Evolutionary conservation across 1,140 invertebrate species (phyloP).

Genomic region (Agrypnia vestita): DNA sequence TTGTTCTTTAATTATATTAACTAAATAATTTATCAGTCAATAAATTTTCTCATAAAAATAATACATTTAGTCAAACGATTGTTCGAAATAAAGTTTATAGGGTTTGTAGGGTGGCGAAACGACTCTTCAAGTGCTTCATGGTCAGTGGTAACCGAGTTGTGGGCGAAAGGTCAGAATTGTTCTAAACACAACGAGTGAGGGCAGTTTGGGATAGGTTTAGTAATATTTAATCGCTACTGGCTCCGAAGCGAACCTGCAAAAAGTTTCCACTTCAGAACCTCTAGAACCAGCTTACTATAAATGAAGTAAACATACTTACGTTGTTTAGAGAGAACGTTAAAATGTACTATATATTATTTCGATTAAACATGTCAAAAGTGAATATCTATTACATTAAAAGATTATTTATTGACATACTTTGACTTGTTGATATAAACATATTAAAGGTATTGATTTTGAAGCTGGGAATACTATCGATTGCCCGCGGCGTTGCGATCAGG

Average conservation of each 20-base stretch:
- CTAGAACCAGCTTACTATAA: no score
- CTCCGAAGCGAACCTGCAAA: no score
- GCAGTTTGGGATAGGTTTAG: no score
- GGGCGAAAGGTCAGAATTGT: no score
- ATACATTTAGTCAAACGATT: neutral
- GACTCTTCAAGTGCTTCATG: no score
- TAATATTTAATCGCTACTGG: no score
- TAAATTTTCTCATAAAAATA: neutral
- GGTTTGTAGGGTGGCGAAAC: neutral
- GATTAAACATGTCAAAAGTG: neutral
- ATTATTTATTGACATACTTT: slow-evolving; percentile 69
- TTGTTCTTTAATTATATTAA: slow-evolving; percentile 37
- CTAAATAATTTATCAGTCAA: slow-evolving; percentile 24
- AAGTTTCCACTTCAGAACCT: no score
- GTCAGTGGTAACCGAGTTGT: no score
- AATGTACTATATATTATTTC: neutral
- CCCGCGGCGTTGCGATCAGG: no score
- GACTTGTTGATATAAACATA: slow-evolving; percentile 76
- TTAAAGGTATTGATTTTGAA: no score
- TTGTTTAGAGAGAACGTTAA: neutral
- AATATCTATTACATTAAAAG: neutral
- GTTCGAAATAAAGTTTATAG: neutral
- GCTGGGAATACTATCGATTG: no score
- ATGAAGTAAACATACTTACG: neutral
- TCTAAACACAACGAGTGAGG: no score